Percentiles rank a stretch among this genome's conserved stretches.
phyloP scores from a whole-genome alignment of 2,797 vertebrate genomes.

The Aldrovandia affinis region DNA sequence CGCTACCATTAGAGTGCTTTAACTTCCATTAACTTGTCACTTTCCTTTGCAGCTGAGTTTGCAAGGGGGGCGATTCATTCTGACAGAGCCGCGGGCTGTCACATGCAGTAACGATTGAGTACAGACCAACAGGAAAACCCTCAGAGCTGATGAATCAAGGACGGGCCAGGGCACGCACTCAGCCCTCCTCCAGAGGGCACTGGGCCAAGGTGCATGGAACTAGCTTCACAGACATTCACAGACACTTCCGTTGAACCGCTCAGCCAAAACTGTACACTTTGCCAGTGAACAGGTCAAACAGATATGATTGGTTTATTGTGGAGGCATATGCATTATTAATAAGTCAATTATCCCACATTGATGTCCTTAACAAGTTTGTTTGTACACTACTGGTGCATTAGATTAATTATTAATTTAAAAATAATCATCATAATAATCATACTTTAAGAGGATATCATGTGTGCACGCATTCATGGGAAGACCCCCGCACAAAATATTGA shows the following conservation, averaged over 20 bases:
- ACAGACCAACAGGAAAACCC: constrained; percentile 65
- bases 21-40: constrained; percentile 77
- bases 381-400: neutral
- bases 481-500: neutral
- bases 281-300: neutral
- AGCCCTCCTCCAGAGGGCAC: constrained; percentile 52
- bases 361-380: neutral
- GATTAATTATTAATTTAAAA: constrained; percentile 14
- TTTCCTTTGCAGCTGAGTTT: constrained; percentile 63
- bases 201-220: constrained; percentile 42
- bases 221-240: constrained; percentile 63
- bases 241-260: constrained; percentile 31
- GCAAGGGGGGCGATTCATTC: constrained; percentile 65
- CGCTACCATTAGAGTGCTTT: constrained; percentile 70
- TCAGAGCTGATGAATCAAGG: constrained; percentile 66
- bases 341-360: constrained; percentile 7
- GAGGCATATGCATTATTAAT: constrained; percentile 27
- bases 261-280: neutral
- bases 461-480: neutral
- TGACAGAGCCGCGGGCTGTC: constrained; percentile 72
- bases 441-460: neutral
- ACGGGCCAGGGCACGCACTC: constrained; percentile 65
- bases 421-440: constrained; percentile 8
- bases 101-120: constrained; percentile 67
- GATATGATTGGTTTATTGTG: constrained; percentile 1